These are phyloP conservation scores for Apomyelois bistriatella DNA, from an alignment of 2,888 invertebrate genomes.

Conservation along the genomic window DNA sequence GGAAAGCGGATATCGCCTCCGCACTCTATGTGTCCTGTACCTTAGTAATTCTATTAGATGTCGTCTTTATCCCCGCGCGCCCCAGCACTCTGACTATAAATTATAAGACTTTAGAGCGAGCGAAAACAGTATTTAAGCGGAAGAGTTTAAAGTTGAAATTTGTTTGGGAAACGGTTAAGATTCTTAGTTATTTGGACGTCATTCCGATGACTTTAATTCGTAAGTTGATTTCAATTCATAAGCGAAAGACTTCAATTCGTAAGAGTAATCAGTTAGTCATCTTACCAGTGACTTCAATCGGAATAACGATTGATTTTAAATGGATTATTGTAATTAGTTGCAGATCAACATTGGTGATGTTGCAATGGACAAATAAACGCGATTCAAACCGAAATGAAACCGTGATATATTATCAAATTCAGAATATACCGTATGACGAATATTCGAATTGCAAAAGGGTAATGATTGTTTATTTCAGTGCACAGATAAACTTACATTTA, in stretches of 20 bases:
- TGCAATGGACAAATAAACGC: not conserved
- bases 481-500: conserved; percentile 5
- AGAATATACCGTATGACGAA: not conserved
- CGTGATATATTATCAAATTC: not conserved
- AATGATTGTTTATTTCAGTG: not conserved
- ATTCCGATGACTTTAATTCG: not conserved
- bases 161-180: not conserved
- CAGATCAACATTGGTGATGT: not conserved
- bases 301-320: not conserved
- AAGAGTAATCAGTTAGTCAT: not conserved
- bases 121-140: not conserved
- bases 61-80: conserved; percentile 35
- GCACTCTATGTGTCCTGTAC: conserved; percentile 25
- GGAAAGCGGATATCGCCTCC: conserved; percentile 52
- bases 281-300: not conserved
- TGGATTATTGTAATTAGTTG: not conserved
- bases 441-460: not conserved
- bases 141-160: not conserved
- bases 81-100: conserved; percentile 18
- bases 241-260: not conserved
- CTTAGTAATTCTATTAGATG: conserved; percentile 24
- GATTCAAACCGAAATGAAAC: not conserved
- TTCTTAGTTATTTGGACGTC: not conserved
- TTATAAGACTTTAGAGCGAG: not conserved
- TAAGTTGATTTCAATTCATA: not conserved